These are phyloP conservation scores for Sinocyclocheilus maitianheensis DNA, from an alignment of 2,113 vertebrate genomes.

Conservation along the genomic window DNA sequence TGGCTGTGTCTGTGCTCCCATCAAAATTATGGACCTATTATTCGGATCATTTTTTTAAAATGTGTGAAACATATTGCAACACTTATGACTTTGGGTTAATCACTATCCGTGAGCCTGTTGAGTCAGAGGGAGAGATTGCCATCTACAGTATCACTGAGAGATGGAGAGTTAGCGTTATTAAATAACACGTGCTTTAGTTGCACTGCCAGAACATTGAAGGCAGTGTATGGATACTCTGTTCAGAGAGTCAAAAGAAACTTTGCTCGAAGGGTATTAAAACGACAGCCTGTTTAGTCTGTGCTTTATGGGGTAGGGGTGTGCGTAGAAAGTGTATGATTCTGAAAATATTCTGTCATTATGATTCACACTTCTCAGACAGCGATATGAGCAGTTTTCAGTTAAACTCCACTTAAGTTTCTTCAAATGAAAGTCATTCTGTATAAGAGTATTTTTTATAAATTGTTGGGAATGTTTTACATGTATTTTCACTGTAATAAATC, in stretches of 20 bases:
- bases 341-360: constrained; percentile 1
- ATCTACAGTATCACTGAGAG: constrained; percentile 72
- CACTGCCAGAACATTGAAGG: not conserved
- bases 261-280: not conserved
- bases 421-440: not conserved
- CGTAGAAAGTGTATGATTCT: not conserved
- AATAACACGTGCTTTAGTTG: not conserved
- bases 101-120: not conserved
- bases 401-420: not conserved
- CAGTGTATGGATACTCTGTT: not conserved
- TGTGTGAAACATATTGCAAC: constrained; percentile 9
- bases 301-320: not conserved
- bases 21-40: constrained; percentile 7
- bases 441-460: not conserved
- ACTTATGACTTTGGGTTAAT: constrained; percentile 4
- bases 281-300: not conserved
- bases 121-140: constrained; percentile 70
- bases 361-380: not conserved
- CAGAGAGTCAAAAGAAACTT: constrained; percentile 3
- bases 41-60: not conserved
- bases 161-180: constrained; percentile 41
- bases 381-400: not conserved
- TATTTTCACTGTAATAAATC: not conserved
- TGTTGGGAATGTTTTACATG: not conserved
- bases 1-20: constrained; percentile 7